These are phyloP conservation scores for Drosophila ohnishii DNA, from an alignment of 1,140 invertebrate genomes.

Conservation along the genomic window DNA sequence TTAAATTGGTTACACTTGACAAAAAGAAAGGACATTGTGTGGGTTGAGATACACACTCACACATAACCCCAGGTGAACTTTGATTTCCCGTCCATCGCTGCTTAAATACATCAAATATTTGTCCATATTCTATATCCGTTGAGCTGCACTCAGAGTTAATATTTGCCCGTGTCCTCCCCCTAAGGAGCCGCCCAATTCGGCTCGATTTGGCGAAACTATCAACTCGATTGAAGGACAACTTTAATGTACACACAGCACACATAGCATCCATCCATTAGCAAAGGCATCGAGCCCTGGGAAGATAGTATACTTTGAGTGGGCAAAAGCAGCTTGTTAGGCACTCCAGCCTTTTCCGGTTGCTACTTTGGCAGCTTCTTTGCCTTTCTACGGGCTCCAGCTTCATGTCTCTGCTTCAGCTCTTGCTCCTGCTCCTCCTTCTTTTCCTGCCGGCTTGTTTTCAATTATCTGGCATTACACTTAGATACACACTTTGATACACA, in stretches of 20 bases:
- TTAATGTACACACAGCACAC: constrained; percentile 40
- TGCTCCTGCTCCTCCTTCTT: too few relatives aligned
- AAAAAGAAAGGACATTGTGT: not conserved
- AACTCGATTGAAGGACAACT: constrained; percentile 37
- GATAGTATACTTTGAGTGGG: constrained; percentile 19
- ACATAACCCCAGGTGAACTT: constrained; percentile 4
- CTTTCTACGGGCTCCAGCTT: constrained; percentile 25
- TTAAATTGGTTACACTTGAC: not conserved
- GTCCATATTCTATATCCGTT: constrained; percentile 18
- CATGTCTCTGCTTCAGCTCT: not conserved
- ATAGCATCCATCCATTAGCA: constrained; percentile 26
- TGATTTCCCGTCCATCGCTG: constrained; percentile 1
- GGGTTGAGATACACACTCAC: not conserved
- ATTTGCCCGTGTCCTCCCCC: constrained; percentile 13
- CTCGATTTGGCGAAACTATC: constrained; percentile 36
- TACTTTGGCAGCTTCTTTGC: constrained; percentile 38
- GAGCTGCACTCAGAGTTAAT: constrained; percentile 23
- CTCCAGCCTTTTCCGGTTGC: constrained; percentile 27
- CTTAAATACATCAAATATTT: constrained; percentile 42
- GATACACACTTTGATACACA: constrained; percentile 35
- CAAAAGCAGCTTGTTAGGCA: constrained; percentile 8
- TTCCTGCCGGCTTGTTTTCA: constrained; percentile 56
- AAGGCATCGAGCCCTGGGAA: constrained; percentile 2
- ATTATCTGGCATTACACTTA: constrained; percentile 60
- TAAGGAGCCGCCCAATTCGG: constrained; percentile 7